Base-by-base conservation (phyloP, 1,140 invertebrate genomes). In the Aphaenogaster ashmeadi region DNA sequence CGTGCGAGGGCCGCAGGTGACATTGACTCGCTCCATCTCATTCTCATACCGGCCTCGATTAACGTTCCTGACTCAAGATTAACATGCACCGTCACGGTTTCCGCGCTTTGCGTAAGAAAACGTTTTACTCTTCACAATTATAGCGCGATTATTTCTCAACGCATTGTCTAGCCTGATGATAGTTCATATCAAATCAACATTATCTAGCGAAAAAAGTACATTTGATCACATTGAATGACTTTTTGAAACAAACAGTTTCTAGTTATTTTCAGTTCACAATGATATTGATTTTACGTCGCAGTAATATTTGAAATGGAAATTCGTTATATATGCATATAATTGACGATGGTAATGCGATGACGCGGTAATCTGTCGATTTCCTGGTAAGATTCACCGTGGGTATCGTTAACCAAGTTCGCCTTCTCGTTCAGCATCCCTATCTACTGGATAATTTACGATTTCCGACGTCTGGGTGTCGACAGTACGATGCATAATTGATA, bases 351-450 rank as follows among this genome's bases (percentile, higher is more conserved):
- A 38, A 74, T 15, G 7, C 52, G 27, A 74, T 6, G 56, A 60
- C 80, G 69, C 56, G 80, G 72, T 74, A 84, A 84, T 74, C 41
- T 58, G 80, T 83, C 54, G 27, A 60, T 84, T 75, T 84, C n/a
- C 13, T n/a, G n/a, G 6, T 47, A 60, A 74, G 18, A 56, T 75
- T 84, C 80, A 84, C 41, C 54, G 11, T 27, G 54, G 80, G 69
- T 75, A 75, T 84, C 80, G 80, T 84, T 84, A 84, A 84, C 36
- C 79, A 81, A 81, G 80, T 84, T 75, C n/a, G 80, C 8, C 41
- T 38, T 84, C 80, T 74, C n/a, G 67, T 74, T 84, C 41, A 27
- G n/a, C 44, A 38, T 74, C 80, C 41, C 69, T 60, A 74, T 47
- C 67, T 36, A n/a, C 15, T 84, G 54, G 54, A 84, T 84, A 84